Conservation (phyloP, 1,140 invertebrate species). For the Zelostemma sp. region DNA sequence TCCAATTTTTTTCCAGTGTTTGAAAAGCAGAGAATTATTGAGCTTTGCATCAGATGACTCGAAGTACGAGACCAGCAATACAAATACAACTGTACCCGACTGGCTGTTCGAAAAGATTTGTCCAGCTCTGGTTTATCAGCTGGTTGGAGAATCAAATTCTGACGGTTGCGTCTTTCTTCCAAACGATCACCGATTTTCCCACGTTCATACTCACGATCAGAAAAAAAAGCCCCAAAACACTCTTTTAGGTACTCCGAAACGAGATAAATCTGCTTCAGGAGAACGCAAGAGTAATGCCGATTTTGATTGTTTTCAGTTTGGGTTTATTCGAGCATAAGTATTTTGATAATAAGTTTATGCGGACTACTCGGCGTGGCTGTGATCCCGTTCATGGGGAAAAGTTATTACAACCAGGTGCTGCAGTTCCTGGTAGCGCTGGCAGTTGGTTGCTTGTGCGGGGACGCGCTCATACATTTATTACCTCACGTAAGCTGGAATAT, state of each 20-base stretch:
- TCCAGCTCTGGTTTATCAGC: constrained; percentile 76
- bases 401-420: constrained; percentile 89
- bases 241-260: background rate
- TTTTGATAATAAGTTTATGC: constrained; percentile 86
- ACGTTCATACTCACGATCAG: constrained; percentile 29
- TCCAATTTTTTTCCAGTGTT: constrained; percentile 62
- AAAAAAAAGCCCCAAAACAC: constrained; percentile 3
- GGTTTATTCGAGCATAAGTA: constrained; percentile 84
- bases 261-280: background rate
- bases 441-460: constrained; percentile 90
- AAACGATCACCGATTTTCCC: constrained; percentile 54
- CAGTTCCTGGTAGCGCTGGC: constrained; percentile 94
- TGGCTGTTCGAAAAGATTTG: constrained; percentile 72
- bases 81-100: constrained; percentile 55
- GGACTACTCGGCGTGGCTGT: constrained; percentile 87
- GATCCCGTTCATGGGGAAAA: constrained; percentile 90
- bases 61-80: constrained; percentile 40
- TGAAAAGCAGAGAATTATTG: constrained; percentile 63
- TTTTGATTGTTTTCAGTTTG: constrained; percentile 75
- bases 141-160: constrained; percentile 69
- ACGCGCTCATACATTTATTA: constrained; percentile 92
- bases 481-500: constrained; percentile 80
- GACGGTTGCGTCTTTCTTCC: constrained; percentile 73
- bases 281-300: background rate
- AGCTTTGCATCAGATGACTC: constrained; percentile 54